Evolutionary conservation across 2,113 vertebrate species (phyloP), one percentile per base, ranked within the genome.

Genomic region (Paramisgurnus dabryanus): DNA sequence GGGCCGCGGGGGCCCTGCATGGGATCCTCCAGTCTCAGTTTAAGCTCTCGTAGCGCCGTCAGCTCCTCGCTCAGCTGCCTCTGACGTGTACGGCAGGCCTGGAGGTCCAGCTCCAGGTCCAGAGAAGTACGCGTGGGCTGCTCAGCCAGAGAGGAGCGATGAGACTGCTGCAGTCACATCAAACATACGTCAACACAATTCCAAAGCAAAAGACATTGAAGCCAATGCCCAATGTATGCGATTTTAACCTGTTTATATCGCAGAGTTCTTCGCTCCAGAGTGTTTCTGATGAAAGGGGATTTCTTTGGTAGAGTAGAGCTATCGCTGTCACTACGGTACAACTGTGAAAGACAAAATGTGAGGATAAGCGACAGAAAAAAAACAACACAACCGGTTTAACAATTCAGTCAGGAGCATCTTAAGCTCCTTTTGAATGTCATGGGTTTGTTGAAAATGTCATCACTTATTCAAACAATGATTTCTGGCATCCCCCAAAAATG

Each of bases 21-120:
- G 4, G 83, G 95, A 22, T 98, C 97, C 89, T 98, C 97, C 74
- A 99, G 91, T 4, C 96, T 92, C 85, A 97, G 93, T 86, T 95
- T 96, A 85, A 99, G 88, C 86, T 99, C 97, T 47, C 96, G 92
- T 49, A 99, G 89, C 13, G 92, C 83, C 67, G 88, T 93, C 88
- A 99, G 94, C 91, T 99, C 98, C 89, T 99, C 98, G 3, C 93
- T 94, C 89, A 99, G 94, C 93, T 97, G 96, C 87, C 94, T 92
- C 93, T 99, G 97, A 72, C 95, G 94, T 4, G 96, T 97, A 89
- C 96, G 92, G 79, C 95, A 99, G 22, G 98, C 98, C 96, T 99
- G 98, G 90, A 99, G 97, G 90, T 99, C 98, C 97, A 99, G 97
- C 98, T 99, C 98, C 98, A 99, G 93, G 93, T 99, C 98, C 88